Conservation (phyloP, 2,113 vertebrate genomes). For the Smithornis capensis region DNA sequence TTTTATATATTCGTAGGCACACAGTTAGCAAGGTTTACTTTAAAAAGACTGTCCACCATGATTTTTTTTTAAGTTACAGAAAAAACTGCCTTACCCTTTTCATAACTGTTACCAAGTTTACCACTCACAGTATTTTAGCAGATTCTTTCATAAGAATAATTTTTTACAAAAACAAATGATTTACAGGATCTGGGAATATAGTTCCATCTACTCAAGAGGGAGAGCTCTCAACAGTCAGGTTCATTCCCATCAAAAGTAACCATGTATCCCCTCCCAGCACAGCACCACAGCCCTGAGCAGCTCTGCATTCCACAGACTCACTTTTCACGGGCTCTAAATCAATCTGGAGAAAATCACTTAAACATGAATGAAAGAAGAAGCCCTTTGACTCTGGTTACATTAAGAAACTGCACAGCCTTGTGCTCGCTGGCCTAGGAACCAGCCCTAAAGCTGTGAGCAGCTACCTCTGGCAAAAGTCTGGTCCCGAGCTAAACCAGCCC, state of each 20-base stretch:
- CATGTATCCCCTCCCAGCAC: neutral
- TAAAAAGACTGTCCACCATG: neutral
- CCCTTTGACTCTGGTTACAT: neutral
- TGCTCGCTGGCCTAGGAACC: neutral
- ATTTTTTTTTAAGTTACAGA: neutral
- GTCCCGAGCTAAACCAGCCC: neutral
- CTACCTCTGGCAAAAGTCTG: neutral
- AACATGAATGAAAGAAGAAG: constrained; percentile 8
- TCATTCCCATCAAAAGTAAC: neutral
- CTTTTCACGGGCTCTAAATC: neutral
- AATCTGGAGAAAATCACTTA: neutral
- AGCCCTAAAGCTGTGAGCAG: neutral
- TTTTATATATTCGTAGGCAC: neutral
- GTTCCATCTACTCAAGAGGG: neutral
- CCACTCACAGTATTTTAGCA: neutral
- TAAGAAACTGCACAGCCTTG: neutral
- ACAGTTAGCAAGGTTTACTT: neutral
- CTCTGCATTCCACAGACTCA: neutral
- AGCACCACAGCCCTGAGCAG: neutral
- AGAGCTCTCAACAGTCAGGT: neutral
- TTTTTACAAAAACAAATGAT: neutral
- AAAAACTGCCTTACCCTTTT: neutral
- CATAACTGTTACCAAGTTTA: neutral
- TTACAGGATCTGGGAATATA: neutral
- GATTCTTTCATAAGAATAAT: neutral